Evolutionary conservation across 2,888 invertebrate genomes (phyloP), one percentile per base, ranked within the genome.

Genomic region (Minunthozetes semirufus): DNA sequence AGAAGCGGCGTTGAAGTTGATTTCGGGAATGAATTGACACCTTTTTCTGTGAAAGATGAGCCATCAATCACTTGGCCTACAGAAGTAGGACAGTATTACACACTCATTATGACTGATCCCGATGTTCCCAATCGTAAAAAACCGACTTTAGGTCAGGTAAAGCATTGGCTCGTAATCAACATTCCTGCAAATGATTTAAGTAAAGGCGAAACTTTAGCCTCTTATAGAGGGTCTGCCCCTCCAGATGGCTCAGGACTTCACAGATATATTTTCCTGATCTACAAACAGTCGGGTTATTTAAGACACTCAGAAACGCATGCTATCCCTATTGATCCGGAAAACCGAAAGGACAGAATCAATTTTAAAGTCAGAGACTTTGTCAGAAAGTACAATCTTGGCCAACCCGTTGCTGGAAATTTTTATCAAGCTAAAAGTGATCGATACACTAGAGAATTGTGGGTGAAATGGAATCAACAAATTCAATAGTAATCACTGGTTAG

Each of bases 101-200:
- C 76, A 0, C 25, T 78, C 1, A 71, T 71, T 27, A 73, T 77
- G 75, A 75, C 74, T 33, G 85, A 85, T 79, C 85, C 85, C 11
- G 85, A 85, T 79, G 85, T 85, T 1, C 85, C 85, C 19, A 82
- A 82, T 15, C 80, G 84, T 22, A 78, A 79, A 42, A 82, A 84
- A 48, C 84, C 84, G 5, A 83, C 81, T 72, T 81, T 80, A 77
- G 80, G 84, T 8, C 84, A 85, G 79, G 84, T 83, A 81, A 82
- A 83, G 71, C 85, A 85, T 78, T 85, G 85, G 85, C 79, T 84
- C 42, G 82, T 85, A 15, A 82, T 82, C 27, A 85, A 85, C 78
- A 82, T 85, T 75, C 83, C 83, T 11, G 84, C 83, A 61, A 80
- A 78, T 75, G 81, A 83, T 72, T 78, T 85, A 46, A 75, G 76